Base-by-base conservation (phyloP, 2,797 vertebrate species). In the Nothura maculosa region DNA sequence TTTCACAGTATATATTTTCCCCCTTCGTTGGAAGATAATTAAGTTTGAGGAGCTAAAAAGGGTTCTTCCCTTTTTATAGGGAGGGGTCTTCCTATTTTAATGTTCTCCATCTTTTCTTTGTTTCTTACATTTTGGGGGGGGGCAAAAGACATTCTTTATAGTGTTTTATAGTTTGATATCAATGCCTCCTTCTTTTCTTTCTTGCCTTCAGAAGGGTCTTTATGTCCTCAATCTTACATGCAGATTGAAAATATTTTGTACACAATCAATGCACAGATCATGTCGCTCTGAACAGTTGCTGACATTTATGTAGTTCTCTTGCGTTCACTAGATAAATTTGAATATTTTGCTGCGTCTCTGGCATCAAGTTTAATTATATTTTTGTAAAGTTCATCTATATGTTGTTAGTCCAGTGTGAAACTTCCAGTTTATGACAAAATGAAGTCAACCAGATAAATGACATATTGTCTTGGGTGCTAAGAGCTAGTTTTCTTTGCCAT, bases 251-350 rank as follows among this genome's bases (percentile, higher is more conserved):
- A 81, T 2, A 32, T 70, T 92, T 91, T 61, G 54, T 79, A 70
- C 74, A 27, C 30, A 70, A 42, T 79, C 66, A 24, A 52, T 93
- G 38, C 38, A 79, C 30, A n/a, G n/a, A 68, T 95, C 58, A 55
- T 62, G 14, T 78, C 85, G 12, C 54, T 78, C 43, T 80, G 34
- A 95, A 89, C 21, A 66, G 68, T 66, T 90, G 81, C 30, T 95
- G 79, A 87, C 72, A 87, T 92, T 90, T 74, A 84, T 48, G 70
- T 55, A 70, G 24, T 22, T 74, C 68, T 77, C 40, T 67, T 79
- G 34, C 57, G 81, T 78, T 25, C 25, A 72, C 12, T 79, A 30
- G 54, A 83, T 68, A 77, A 89, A 80, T 82, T 64, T 54, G 21
- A 52, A 15, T 79, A 34, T 67, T 81, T 89, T 69, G 2, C 30